Evolutionary conservation across 2,113 vertebrate genomes (phyloP).

Genomic region (Gymnarchus niloticus): DNA sequence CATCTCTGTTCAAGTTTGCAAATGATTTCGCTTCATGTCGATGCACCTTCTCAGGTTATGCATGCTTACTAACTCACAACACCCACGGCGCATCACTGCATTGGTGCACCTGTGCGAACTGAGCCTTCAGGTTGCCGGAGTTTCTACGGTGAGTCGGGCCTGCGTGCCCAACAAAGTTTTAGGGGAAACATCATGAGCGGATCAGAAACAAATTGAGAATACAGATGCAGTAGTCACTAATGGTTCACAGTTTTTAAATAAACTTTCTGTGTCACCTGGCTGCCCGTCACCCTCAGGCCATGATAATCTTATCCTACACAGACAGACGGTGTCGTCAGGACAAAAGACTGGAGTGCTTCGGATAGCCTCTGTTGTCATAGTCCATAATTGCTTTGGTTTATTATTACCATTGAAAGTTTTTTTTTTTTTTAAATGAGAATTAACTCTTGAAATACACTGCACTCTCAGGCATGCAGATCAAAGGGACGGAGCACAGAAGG

Average conservation of each 20-base stretch:
- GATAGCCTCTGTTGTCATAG: background rate
- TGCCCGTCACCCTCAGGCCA: background rate
- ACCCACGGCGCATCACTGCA: too few species aligned
- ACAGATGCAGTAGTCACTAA: background rate
- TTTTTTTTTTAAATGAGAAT: background rate
- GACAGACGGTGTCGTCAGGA: background rate
- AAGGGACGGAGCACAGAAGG: too few species aligned
- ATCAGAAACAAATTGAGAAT: background rate
- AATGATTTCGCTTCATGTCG: too few species aligned
- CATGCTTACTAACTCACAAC: too few species aligned
- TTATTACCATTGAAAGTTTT: background rate
- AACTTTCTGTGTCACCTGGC: background rate
- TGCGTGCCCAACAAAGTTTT: too few species aligned
- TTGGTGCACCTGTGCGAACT: too few species aligned
- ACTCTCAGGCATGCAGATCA: background rate
- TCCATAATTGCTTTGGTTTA: background rate
- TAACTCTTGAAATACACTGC: background rate
- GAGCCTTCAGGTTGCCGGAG: too few species aligned
- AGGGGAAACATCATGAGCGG: background rate
- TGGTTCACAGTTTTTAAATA: background rate
- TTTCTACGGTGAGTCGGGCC: too few species aligned
- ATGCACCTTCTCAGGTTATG: too few species aligned
- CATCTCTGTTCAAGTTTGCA: too few species aligned
- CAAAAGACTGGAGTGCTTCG: background rate
- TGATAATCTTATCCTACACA: background rate